Conservation (phyloP, 2,888 invertebrate species). For the Trichogramma evanescens region DNA sequence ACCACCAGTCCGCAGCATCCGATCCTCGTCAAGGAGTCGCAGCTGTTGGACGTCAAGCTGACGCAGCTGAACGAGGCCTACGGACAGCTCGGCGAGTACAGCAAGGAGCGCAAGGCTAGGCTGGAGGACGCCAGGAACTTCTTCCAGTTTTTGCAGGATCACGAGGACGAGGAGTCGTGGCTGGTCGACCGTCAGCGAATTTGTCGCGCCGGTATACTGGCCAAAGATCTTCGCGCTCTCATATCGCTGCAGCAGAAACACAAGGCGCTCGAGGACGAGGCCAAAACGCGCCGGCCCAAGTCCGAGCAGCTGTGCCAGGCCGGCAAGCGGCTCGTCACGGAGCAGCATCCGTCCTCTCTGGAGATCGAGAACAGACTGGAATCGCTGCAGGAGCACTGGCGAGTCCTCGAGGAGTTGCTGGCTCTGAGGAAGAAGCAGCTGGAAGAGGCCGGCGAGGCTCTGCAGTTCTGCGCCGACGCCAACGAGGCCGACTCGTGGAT, state of each 20-base stretch:
- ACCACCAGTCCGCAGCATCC: conserved; percentile 1
- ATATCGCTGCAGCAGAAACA: conserved; percentile 87
- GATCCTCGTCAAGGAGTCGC: conserved; percentile 40
- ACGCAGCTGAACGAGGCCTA: conserved; percentile 72
- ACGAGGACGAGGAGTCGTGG: conserved; percentile 98
- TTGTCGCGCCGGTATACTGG: conserved; percentile 85
- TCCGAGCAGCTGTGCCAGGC: conserved; percentile 63
- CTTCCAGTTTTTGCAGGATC: conserved; percentile 92
- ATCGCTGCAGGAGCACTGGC: conserved; percentile 79
- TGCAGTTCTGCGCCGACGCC: conserved; percentile 94
- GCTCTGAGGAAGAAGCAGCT: conserved; percentile 67
- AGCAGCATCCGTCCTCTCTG: conserved; percentile 71
- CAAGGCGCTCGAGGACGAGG: conserved; percentile 82
- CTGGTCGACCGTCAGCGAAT: conserved; percentile 89
- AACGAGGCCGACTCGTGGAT: conserved; percentile 98
- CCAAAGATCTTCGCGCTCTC: conserved; percentile 87
- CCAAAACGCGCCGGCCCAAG: conserved; percentile 69
- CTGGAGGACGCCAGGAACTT: conserved; percentile 89
- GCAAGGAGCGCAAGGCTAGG: conserved; percentile 70
- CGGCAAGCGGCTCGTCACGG: conserved; percentile 69
- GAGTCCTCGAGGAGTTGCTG: conserved; percentile 75
- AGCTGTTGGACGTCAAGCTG: conserved; percentile 63
- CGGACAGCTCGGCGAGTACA: conserved; percentile 64
- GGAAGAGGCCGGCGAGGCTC: conserved; percentile 84
- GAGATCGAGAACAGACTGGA: conserved; percentile 78